Base-by-base conservation (phyloP, 2,113 vertebrate genomes). In the Cyprinodon tularosa region DNA sequence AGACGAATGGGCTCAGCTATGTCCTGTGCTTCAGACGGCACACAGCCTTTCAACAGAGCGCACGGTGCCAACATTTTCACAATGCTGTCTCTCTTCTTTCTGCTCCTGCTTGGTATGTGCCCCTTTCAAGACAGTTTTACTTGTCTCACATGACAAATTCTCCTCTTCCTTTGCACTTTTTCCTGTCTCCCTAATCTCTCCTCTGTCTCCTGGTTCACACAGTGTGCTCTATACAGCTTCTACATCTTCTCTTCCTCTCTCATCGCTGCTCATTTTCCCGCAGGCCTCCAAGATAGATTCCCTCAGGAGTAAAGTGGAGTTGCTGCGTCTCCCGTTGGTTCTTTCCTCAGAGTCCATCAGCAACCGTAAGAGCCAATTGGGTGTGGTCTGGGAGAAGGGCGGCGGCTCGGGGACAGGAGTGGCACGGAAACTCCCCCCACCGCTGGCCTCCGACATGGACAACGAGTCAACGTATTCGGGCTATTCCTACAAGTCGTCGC, bases 221-320 rank as follows among this genome's bases (percentile, higher is more conserved):
- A 12, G 20, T 67, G 38, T 12, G 20, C 59, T 57, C 59, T 62
- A 39, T 20, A 6, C 6, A 20, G 3, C 14, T 69, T 63, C 29
- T 48, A 36, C 47, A 65, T 15, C 44, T 37, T 57, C 17, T 38
- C 37, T n/a, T 42, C 0, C 12, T 13, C 69, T 6, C 62, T 14
- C 5, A 6, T 50, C 53, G 37, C 48, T 57, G n/a, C 15, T 0
- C 20, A n/a, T 4, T 50, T 11, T 53, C 20, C 37, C 20, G 37
- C 80, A 91, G 89, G 92, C 92, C 78, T 96, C 95, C 96, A 98
- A 97, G 93, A 98, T 98, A 98, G 96, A 98, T 96, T 96, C 97
- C 95, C 93, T 98, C 95, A 96, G 95, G 96, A 96, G 94, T 90
- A 97, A 96, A 5, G 97, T 98, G 83, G 96, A 98, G 81, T 92